Percentiles rank a stretch among this genome's conserved stretches.
Evolutionary conservation across 2,797 vertebrate genomes (phyloP).

Genomic region (Chelon auratus): DNA sequence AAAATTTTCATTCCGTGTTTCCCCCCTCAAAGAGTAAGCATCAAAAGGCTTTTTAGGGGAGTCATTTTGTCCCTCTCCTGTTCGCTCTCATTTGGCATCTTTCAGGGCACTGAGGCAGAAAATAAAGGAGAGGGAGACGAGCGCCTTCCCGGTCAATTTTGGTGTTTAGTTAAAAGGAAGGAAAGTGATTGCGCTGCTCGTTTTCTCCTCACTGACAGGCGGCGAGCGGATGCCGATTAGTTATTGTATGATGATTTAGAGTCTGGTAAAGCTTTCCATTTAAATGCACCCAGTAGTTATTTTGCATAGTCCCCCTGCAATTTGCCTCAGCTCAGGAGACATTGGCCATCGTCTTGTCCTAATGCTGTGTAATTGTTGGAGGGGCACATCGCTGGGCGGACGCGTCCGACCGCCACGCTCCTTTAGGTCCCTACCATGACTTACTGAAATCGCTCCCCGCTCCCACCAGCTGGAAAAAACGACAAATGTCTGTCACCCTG

Average conservation of each 20-base stretch:
- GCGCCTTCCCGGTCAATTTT: slow-evolving; percentile 78
- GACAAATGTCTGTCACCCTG: slow-evolving; percentile 58
- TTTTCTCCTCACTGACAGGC: slow-evolving; percentile 74
- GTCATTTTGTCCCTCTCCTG: slow-evolving; percentile 69
- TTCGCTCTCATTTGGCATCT: slow-evolving; percentile 80
- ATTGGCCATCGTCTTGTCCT: slow-evolving; percentile 79
- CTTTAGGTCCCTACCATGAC: slow-evolving; percentile 56
- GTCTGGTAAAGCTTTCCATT: slow-evolving; percentile 92
- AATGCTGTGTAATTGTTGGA: slow-evolving; percentile 86
- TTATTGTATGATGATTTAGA: slow-evolving; percentile 87
- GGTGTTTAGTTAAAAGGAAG: slow-evolving; percentile 89
- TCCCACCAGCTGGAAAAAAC: slow-evolving; percentile 63
- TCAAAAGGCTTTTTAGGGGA: slow-evolving; percentile 73
- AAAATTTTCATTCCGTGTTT: slow-evolving; percentile 54
- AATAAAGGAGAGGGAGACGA: slow-evolving; percentile 75
- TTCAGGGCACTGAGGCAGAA: slow-evolving; percentile 82
- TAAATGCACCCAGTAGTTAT: slow-evolving; percentile 89
- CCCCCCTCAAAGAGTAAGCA: slow-evolving; percentile 54
- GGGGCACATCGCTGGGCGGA: slow-evolving; percentile 64
- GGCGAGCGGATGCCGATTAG: slow-evolving; percentile 81
- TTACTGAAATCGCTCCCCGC: slow-evolving; percentile 59
- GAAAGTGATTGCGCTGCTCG: slow-evolving; percentile 79
- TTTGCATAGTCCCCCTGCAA: slow-evolving; percentile 89
- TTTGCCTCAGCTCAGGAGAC: slow-evolving; percentile 85
- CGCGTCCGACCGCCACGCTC: slow-evolving; percentile 51